Evolutionary conservation across 2,888 invertebrate genomes (phyloP).

Genomic region (Callimorpha dominula): DNA sequence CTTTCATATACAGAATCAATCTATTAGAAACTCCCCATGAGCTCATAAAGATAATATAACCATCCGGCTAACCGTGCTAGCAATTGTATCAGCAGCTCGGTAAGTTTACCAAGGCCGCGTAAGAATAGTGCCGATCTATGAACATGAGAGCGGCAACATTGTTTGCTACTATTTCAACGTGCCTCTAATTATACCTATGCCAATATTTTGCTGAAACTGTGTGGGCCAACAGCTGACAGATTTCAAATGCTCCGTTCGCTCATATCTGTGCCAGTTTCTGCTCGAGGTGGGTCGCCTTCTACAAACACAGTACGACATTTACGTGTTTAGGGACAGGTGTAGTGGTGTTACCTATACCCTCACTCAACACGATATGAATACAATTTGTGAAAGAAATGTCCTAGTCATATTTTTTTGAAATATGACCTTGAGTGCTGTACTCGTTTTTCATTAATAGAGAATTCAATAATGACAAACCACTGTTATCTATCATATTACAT

Average conservation of each 20-base stretch:
- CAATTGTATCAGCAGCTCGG: slow-evolving; percentile 61
- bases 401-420: not conserved
- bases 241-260: slow-evolving; percentile 56
- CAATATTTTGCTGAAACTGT: slow-evolving; percentile 58
- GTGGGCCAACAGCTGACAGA: slow-evolving; percentile 63
- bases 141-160: slow-evolving; percentile 68
- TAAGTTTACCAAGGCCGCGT: slow-evolving; percentile 72
- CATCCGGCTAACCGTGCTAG: slow-evolving; percentile 40
- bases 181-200: slow-evolving; percentile 69
- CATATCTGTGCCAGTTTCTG: slow-evolving; percentile 49
- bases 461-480: not conserved
- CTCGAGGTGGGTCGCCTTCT: slow-evolving; percentile 37
- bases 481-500: not conserved
- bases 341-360: slow-evolving; percentile 8
- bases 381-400: not conserved
- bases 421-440: not conserved
- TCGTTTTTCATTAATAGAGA: not conserved
- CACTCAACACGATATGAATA: not conserved
- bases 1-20: slow-evolving; percentile 14
- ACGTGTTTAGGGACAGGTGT: slow-evolving; percentile 31
- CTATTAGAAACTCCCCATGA: slow-evolving; percentile 26
- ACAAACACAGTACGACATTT: slow-evolving; percentile 17
- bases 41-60: slow-evolving; percentile 34
- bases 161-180: slow-evolving; percentile 68
- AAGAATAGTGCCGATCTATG: slow-evolving; percentile 73